phyloP scores from a whole-genome alignment of 2,113 vertebrate species.

The Entelurus aequoreus region DNA sequence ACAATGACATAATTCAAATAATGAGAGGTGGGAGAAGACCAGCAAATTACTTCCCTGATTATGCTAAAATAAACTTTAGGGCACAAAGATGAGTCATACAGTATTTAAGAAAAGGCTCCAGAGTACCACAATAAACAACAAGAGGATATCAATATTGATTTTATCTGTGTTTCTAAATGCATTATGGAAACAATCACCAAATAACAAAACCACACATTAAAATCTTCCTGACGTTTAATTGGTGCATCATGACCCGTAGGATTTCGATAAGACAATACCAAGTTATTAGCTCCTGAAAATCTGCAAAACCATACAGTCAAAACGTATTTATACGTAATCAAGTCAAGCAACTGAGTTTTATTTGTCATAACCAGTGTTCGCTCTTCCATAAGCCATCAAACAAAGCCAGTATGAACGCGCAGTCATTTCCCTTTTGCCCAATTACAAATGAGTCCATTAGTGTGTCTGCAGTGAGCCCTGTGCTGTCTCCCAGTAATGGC shows the following conservation, averaged over 20 bases:
- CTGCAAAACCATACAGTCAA: slow-evolving; percentile 13
- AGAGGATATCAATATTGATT: slow-evolving; percentile 31
- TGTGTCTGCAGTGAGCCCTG: slow-evolving; percentile 94
- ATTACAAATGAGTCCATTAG: slow-evolving; percentile 99
- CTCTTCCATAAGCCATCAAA: slow-evolving; percentile 87
- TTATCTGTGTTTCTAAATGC: slow-evolving; percentile 13
- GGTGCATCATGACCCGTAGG: slow-evolving; percentile 17
- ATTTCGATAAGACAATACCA: slow-evolving; percentile 60
- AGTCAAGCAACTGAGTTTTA: slow-evolving; percentile 78
- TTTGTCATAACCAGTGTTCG: slow-evolving; percentile 90
- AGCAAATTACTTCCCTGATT: slow-evolving; percentile 32
- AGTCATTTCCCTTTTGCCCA: slow-evolving; percentile 95
- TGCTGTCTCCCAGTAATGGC: slow-evolving; percentile 96
- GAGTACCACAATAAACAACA: slow-evolving; percentile 9
- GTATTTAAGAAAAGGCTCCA: not conserved
- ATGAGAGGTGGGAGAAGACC: slow-evolving; percentile 37
- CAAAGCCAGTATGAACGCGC: slow-evolving; percentile 85
- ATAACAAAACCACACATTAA: slow-evolving; percentile 73
- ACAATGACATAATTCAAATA: slow-evolving; percentile 36
- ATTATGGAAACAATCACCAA: slow-evolving; percentile 11
- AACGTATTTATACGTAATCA: slow-evolving; percentile 2
- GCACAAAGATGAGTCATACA: slow-evolving; percentile 27
- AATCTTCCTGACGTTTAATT: slow-evolving; percentile 12
- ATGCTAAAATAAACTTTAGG: slow-evolving; percentile 21
- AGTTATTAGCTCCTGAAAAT: too few species aligned